phyloP scores from a whole-genome alignment of 2,113 vertebrate genomes.

The Strix aluco region DNA sequence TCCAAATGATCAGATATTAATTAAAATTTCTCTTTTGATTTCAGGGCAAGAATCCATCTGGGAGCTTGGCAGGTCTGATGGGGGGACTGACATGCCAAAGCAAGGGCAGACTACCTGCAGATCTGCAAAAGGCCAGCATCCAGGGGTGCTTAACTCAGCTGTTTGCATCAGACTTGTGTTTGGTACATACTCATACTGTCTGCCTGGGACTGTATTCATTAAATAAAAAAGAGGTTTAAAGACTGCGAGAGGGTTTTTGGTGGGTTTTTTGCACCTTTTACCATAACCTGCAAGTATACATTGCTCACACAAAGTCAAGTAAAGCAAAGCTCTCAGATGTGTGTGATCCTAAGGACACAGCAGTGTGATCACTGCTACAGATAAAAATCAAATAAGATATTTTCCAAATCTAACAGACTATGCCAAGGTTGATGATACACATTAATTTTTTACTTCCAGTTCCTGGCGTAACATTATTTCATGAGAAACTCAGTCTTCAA shows the following conservation, averaged over 20 bases:
- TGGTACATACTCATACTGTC: background rate
- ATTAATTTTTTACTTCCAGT: background rate
- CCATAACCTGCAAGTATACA: background rate
- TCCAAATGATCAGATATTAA: slow-evolving; percentile 23
- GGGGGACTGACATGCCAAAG: background rate
- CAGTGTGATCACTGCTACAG: background rate
- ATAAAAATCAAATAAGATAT: background rate
- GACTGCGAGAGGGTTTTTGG: background rate
- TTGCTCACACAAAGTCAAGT: background rate
- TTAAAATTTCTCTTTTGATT: slow-evolving; percentile 40
- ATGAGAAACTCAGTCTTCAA: background rate
- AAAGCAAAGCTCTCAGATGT: background rate
- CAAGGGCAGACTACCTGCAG: background rate
- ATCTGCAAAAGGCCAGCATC: background rate
- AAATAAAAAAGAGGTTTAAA: background rate
- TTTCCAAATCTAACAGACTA: background rate
- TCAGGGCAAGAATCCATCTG: background rate
- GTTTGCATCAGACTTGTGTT: background rate
- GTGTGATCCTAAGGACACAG: background rate
- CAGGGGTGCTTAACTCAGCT: background rate
- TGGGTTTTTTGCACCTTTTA: background rate
- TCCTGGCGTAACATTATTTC: background rate
- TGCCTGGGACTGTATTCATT: background rate
- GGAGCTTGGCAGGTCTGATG: background rate
- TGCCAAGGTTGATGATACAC: background rate